Base-by-base conservation (phyloP, 2,113 vertebrate species). In the Otus sunia region DNA sequence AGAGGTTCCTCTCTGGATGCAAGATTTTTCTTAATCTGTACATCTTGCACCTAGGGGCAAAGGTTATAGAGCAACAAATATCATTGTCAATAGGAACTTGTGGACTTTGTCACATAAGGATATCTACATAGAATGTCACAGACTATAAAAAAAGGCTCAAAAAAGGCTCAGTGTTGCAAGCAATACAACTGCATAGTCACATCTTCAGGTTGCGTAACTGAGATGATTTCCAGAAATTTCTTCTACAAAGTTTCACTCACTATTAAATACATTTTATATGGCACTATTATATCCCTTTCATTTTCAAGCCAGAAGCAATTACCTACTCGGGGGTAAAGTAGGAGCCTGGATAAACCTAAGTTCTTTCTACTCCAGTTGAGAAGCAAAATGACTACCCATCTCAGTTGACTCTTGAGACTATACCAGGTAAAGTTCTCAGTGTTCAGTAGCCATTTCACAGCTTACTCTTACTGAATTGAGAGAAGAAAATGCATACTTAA, bases 1-100 rank as follows among this genome's bases (percentile, higher is more conserved):
- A 98, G 96, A 83, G 98, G 95, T 36, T 98, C 98, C 63, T 98
- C 98, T 86, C 97, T 97, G 90, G 98, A 98, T 88, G 95, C 94
- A 55, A 98, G 97, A 37, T 95, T 96, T 6, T 96, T 98, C 75
- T 98, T 99, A 90, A 99, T 97, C 89, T 98, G 98, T 21, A 98
- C 97, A 86, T 98, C 98, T 86, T 97, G 97, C 30, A 99, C 97
- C 99, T 99, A 82, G 74, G 43, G 88, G 36, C 22, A 95, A 94
- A 95, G 69, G 79, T 79, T 39, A 53, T 13, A 94, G 16, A 56
- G 11, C 47, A 86, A 75, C 13, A 34, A 71, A n/a, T 83, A 68
- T 30, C 32, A 63, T 0, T 43, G 37, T 63, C 63, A 87, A 32
- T 15, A 88, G 32, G 32, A 86, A 64, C n/a, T 45, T 25, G 30